Conservation (phyloP, 2,888 invertebrate genomes). For the Desoria tigrina region DNA sequence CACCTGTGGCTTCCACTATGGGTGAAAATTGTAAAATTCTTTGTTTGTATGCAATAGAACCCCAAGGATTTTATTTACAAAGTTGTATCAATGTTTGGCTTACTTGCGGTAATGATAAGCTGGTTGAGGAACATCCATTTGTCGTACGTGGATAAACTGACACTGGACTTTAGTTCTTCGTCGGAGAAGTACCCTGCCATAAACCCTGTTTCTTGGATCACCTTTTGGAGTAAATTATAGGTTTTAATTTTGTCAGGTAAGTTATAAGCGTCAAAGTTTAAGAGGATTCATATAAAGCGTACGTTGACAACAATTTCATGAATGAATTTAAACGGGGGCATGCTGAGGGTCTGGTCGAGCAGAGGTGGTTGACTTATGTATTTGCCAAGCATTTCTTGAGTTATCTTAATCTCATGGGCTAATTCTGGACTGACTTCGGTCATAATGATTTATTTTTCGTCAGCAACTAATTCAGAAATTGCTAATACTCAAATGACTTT, state of each 20-base stretch:
- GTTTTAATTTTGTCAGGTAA: too few relatives aligned
- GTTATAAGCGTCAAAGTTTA: background rate
- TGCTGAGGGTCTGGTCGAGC: constrained; percentile 84
- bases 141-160: constrained; percentile 85
- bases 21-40: background rate
- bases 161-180: constrained; percentile 79
- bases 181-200: constrained; percentile 80
- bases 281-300: constrained; percentile 53
- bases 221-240: constrained; percentile 59
- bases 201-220: constrained; percentile 85
- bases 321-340: constrained; percentile 95
- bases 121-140: constrained; percentile 86
- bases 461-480: too few relatives aligned
- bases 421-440: background rate
- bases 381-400: constrained; percentile 82
- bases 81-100: constrained; percentile 57
- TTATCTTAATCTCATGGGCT: constrained; percentile 67
- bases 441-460: too few relatives aligned
- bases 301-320: constrained; percentile 87
- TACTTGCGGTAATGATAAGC: constrained; percentile 75
- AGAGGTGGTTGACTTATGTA: constrained; percentile 88
- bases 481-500: too few relatives aligned
- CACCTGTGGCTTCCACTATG: constrained; percentile 56
- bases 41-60: too few relatives aligned
- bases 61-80: too few relatives aligned